These are phyloP conservation scores for Cydia splendana DNA, from an alignment of 1,140 invertebrate genomes.

Conservation along the genomic window DNA sequence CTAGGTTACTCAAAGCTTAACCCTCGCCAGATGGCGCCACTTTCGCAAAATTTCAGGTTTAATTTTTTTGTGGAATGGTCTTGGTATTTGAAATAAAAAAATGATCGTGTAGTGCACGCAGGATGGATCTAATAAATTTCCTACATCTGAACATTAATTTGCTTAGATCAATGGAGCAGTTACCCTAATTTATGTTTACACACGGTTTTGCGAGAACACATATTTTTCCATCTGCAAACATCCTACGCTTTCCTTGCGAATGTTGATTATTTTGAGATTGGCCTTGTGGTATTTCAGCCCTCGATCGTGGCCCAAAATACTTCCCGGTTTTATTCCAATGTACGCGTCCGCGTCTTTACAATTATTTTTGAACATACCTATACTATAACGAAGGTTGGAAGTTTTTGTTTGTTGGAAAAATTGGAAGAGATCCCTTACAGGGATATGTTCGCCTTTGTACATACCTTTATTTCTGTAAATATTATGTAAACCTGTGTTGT, in stretches of 20 bases:
- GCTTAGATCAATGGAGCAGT: constrained; percentile 21
- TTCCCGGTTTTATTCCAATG: constrained; percentile 51
- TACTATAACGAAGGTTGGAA: too few species aligned
- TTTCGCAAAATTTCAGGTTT: too few species aligned
- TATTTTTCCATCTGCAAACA: constrained; percentile 33
- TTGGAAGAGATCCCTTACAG: too few species aligned
- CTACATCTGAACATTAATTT: background rate
- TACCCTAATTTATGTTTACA: constrained; percentile 28
- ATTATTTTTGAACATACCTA: too few species aligned
- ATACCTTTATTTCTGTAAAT: too few species aligned
- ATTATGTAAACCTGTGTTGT: too few species aligned
- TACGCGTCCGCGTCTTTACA: too few species aligned
- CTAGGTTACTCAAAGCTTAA: too few species aligned
- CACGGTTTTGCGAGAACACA: constrained; percentile 1
- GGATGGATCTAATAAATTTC: constrained; percentile 9
- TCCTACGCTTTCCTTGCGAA: constrained; percentile 51
- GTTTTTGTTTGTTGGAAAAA: too few species aligned
- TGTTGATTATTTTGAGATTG: constrained; percentile 57
- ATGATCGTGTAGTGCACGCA: background rate
- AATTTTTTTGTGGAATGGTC: too few species aligned
- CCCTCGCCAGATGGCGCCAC: too few species aligned
- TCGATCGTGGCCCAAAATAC: constrained; percentile 56
- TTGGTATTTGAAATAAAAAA: background rate
- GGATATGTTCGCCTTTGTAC: too few species aligned
- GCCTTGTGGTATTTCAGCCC: constrained; percentile 63